These are phyloP conservation scores for Alsophila aescularia DNA, from an alignment of 2,888 invertebrate genomes.

Conservation along the genomic window DNA sequence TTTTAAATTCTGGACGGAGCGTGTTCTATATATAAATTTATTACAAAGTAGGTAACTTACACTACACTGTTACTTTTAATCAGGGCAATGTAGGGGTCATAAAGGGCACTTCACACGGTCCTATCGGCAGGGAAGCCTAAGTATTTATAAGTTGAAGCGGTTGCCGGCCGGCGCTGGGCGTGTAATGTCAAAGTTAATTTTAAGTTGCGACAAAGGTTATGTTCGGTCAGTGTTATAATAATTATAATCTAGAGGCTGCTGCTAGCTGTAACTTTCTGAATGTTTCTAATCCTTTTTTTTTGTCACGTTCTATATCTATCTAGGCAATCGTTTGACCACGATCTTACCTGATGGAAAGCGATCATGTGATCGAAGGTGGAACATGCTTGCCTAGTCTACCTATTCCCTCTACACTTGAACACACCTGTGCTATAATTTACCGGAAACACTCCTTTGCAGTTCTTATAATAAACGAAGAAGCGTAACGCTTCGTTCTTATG, in stretches of 20 bases:
- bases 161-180: neutral
- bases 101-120: constrained; percentile 11
- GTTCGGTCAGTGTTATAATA: constrained; percentile 1
- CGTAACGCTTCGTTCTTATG: no score
- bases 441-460: no score
- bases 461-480: no score
- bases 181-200: constrained; percentile 23
- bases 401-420: no score
- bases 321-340: no score
- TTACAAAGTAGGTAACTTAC: constrained; percentile 12
- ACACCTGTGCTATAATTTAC: no score
- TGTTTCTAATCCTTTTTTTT: no score
- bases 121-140: constrained; percentile 6
- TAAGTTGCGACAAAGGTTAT: constrained; percentile 9
- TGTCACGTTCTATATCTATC: no score
- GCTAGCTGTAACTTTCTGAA: neutral
- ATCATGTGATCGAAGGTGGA: no score
- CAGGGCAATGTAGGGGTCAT: constrained; percentile 6
- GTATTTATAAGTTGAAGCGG: constrained; percentile 22
- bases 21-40: constrained; percentile 1
- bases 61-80: constrained; percentile 13
- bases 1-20: neutral
- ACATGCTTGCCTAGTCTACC: no score
- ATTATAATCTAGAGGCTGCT: neutral
- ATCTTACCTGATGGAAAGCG: no score